phyloP scores from a whole-genome alignment of 2,888 invertebrate species.

The Odontothrips loti region DNA sequence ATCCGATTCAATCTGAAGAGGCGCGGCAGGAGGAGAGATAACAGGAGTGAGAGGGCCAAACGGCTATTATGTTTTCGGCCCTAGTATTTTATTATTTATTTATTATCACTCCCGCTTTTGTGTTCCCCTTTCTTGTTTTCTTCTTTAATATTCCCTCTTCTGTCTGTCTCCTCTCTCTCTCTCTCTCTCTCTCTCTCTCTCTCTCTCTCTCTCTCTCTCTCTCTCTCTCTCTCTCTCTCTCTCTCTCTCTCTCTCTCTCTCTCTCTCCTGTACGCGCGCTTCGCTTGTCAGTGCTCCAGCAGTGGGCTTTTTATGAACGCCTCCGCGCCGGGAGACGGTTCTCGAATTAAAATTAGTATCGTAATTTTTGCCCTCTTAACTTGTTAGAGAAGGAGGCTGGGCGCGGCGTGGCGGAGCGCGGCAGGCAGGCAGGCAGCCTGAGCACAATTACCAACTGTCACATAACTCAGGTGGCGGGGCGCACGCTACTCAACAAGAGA shows the following conservation, averaged over 20 bases:
- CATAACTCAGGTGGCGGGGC: constrained; percentile 14
- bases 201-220: too few relatives aligned
- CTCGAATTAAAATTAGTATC: constrained; percentile 27
- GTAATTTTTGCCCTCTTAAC: constrained; percentile 26
- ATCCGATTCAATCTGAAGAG: constrained; percentile 19
- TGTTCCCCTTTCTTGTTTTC: constrained; percentile 2
- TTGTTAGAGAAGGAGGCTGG: constrained; percentile 22
- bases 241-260: too few relatives aligned
- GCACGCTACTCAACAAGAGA: neutral
- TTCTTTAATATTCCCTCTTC: constrained; percentile 20
- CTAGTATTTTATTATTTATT: constrained; percentile 18
- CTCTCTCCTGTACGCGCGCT: too few relatives aligned
- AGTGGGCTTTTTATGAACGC: constrained; percentile 12
- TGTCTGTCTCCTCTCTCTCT: too few relatives aligned
- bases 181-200: too few relatives aligned
- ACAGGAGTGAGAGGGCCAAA: constrained; percentile 5
- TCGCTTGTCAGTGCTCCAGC: constrained; percentile 3
- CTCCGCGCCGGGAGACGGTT: neutral
- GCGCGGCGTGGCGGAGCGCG: neutral
- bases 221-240: too few relatives aligned
- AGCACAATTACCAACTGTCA: constrained; percentile 25
- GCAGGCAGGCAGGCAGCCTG: neutral
- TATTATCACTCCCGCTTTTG: constrained; percentile 21
- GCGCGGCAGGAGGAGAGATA: neutral
- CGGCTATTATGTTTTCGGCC: constrained; percentile 16